Conservation (phyloP, 2,888 invertebrate species). For the Habrosyne pyritoides region DNA sequence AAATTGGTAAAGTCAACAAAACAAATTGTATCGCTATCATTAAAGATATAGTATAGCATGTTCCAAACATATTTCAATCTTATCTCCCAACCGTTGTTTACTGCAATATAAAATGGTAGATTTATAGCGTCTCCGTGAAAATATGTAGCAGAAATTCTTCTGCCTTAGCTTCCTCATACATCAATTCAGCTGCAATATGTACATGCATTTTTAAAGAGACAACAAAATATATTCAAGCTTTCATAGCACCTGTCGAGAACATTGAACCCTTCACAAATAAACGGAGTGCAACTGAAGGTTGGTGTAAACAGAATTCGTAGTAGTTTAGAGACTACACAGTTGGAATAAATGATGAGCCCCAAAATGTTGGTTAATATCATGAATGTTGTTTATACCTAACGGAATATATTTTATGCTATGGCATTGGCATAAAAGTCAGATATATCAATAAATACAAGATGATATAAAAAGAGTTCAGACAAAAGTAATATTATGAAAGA, state of each 20-base stretch:
- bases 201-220: slow-evolving; percentile 2
- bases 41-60: no score
- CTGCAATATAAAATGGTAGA: neutral
- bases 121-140: neutral
- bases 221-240: neutral
- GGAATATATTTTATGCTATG: no score
- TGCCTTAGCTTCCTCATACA: neutral
- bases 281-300: neutral
- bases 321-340: neutral
- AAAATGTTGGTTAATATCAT: neutral
- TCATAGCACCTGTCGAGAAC: neutral
- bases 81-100: neutral
- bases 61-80: neutral
- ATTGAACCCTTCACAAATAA: neutral
- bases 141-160: neutral
- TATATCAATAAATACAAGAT: neutral
- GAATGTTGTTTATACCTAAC: neutral
- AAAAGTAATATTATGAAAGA: neutral
- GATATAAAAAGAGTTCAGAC: neutral
- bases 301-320: neutral
- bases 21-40: neutral
- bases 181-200: neutral
- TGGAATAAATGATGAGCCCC: neutral
- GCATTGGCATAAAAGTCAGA: neutral
- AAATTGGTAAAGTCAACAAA: no score